Evolutionary conservation across 2,888 invertebrate genomes (phyloP).

Genomic region (Schizotus pectinicornis): DNA sequence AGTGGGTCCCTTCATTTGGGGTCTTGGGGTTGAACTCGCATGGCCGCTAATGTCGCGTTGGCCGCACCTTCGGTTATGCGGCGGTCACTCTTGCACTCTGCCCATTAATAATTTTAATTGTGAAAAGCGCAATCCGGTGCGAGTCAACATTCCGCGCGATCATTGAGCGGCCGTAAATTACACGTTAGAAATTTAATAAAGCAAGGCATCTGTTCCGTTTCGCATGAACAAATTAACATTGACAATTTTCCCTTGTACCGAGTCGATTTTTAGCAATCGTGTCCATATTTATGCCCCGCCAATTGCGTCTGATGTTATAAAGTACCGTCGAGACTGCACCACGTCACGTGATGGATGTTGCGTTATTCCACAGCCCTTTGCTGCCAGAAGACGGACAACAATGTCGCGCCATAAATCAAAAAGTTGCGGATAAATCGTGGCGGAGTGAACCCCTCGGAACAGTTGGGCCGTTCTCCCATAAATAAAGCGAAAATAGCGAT

Average conservation of each 20-base stretch:
- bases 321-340: conserved; percentile 33
- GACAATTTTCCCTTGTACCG: conserved; percentile 53
- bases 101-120: too few relatives aligned
- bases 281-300: conserved; percentile 57
- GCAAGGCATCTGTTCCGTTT: conserved; percentile 54
- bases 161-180: conserved; percentile 32
- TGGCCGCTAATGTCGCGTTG: too few relatives aligned
- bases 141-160: conserved; percentile 20
- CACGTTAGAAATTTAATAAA: conserved; percentile 49
- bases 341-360: conserved; percentile 52
- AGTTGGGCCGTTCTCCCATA: conserved; percentile 40
- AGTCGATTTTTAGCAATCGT: conserved; percentile 53
- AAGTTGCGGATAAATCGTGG: conserved; percentile 56
- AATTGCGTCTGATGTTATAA: conserved; percentile 51
- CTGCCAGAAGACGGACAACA: conserved; percentile 55
- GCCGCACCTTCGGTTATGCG: too few relatives aligned
- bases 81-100: too few relatives aligned
- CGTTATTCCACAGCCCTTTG: conserved; percentile 53
- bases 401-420: conserved; percentile 59
- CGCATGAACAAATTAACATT: conserved; percentile 57
- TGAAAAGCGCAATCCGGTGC: conserved; percentile 3
- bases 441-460: conserved; percentile 32
- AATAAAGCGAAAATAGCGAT: conserved; percentile 13
- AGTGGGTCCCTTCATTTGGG: too few relatives aligned
- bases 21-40: too few relatives aligned